Evolutionary conservation across 2,113 vertebrate genomes (phyloP).

Genomic region (Myanophis thanlyinensis): DNA sequence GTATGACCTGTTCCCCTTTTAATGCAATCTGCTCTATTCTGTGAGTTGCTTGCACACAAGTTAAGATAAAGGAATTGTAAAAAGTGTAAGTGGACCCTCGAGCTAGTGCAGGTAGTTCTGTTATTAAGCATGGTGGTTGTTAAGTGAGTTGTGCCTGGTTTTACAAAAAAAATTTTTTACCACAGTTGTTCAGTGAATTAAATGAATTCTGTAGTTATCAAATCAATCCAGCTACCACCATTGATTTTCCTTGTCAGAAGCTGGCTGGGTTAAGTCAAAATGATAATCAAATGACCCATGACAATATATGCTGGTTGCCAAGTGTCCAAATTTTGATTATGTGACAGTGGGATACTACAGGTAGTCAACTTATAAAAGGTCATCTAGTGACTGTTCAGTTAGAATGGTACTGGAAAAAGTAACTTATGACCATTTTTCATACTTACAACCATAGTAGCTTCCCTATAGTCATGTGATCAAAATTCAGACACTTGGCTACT

Average conservation of each 20-base stretch:
- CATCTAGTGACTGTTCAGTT: too few species aligned
- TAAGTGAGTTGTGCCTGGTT: not conserved
- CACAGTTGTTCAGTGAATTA: not conserved
- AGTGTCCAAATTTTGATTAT: not conserved
- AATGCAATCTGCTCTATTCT: not conserved
- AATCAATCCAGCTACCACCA: not conserved
- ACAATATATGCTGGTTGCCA: not conserved
- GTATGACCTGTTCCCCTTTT: not conserved
- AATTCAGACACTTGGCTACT: too few species aligned
- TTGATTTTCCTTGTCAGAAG: not conserved
- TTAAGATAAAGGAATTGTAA: not conserved
- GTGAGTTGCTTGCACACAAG: not conserved
- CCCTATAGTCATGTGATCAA: too few species aligned
- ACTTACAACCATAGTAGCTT: fast-evolving
- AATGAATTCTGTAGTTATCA: not conserved
- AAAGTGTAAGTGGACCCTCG: not conserved
- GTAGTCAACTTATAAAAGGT: too few species aligned
- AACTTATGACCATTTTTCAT: too few species aligned
- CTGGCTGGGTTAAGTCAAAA: not conserved
- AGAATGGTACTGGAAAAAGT: too few species aligned
- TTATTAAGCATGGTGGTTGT: not conserved
- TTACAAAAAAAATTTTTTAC: not conserved
- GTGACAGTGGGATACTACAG: not conserved
- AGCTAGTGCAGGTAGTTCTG: not conserved
- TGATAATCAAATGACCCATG: not conserved